phyloP scores from a whole-genome alignment of 2,113 vertebrate genomes.

The Prunella fulvescens region DNA sequence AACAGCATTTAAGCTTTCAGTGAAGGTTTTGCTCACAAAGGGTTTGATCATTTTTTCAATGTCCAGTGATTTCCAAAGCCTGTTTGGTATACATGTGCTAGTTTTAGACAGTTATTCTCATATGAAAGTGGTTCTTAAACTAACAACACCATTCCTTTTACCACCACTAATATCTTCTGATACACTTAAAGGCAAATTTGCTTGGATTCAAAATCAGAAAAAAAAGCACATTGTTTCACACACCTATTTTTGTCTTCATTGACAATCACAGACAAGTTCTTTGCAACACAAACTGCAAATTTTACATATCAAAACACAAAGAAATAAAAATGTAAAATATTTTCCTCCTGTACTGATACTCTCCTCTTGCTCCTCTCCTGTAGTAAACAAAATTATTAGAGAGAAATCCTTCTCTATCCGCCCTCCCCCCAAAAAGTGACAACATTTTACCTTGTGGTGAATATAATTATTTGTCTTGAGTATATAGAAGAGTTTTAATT shows the following conservation, averaged over 20 bases:
- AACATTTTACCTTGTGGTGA: not conserved
- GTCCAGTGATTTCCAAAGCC: not conserved
- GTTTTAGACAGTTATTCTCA: not conserved
- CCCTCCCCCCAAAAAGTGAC: fast-evolving
- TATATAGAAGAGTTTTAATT: not conserved
- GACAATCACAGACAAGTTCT: not conserved
- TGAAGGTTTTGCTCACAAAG: not conserved
- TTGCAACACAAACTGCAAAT: not conserved
- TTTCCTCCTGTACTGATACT: not conserved
- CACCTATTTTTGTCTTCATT: not conserved
- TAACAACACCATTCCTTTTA: not conserved
- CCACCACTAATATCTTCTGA: not conserved
- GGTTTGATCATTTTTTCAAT: not conserved
- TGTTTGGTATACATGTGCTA: not conserved
- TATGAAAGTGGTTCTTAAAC: not conserved
- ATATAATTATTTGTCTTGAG: not conserved
- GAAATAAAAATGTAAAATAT: not conserved
- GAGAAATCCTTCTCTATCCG: not conserved
- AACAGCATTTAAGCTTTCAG: not conserved
- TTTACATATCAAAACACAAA: not conserved
- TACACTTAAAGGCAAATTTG: not conserved
- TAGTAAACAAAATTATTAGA: not conserved
- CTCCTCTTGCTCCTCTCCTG: not conserved
- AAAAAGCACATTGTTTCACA: not conserved
- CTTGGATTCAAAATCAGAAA: not conserved